Conservation (phyloP, 2,797 vertebrate genomes). For the Microcaecilia unicolor region DNA sequence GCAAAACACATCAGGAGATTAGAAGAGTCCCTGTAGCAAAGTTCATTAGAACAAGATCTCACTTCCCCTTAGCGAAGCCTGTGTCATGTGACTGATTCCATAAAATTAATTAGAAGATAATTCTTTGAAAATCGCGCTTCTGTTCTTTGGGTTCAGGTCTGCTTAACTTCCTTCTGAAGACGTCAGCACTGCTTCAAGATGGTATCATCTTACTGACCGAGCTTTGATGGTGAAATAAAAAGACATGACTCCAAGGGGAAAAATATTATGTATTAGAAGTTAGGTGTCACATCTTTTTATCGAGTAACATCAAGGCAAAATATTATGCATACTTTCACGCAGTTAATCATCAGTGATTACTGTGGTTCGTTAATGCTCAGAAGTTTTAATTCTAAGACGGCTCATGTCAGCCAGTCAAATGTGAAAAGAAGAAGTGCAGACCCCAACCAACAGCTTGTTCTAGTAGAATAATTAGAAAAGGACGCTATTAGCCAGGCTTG, state of each 20-base stretch:
- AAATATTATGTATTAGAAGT: conserved; percentile 33
- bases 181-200: conserved; percentile 2
- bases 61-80: too few relatives aligned
- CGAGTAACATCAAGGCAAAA: conserved; percentile 48
- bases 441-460: conserved; percentile 69
- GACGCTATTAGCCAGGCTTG: conserved; percentile 71
- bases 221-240: conserved; percentile 55
- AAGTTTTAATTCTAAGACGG: conserved; percentile 65
- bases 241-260: conserved; percentile 48
- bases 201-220: conserved; percentile 47
- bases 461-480: conserved; percentile 68
- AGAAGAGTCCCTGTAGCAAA: too few relatives aligned
- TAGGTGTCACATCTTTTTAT: conserved; percentile 39
- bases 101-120: too few relatives aligned
- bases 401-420: conserved; percentile 57
- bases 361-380: conserved; percentile 54
- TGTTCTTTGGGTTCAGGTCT: conserved; percentile 6
- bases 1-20: too few relatives aligned
- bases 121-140: too few relatives aligned
- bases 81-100: too few relatives aligned
- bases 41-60: too few relatives aligned
- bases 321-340: conserved; percentile 44
- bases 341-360: conserved; percentile 67
- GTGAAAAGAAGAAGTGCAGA: conserved; percentile 54
- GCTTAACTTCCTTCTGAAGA: conserved; percentile 22